Percentiles rank a stretch among this genome's conserved stretches.
Evolutionary conservation across 37 sponge, comb jelly and placozoan species (phyloP).

Genomic region (Oopsacas minuta): DNA sequence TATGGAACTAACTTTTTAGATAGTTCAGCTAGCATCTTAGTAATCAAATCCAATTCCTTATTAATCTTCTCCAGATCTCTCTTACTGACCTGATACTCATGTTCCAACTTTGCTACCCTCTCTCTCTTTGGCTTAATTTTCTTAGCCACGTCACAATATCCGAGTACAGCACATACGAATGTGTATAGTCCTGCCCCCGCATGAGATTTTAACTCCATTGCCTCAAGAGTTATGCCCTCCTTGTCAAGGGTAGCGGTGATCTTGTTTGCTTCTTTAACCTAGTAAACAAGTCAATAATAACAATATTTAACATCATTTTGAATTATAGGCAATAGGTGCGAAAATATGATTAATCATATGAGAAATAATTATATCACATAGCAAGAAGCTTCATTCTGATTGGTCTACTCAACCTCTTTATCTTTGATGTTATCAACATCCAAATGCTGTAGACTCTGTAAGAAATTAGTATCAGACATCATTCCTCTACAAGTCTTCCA

Average conservation of each 20-base stretch:
- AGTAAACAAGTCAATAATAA: background rate
- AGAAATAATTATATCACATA: background rate
- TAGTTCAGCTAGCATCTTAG: slow-evolving; percentile 55
- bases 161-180: slow-evolving; percentile 93
- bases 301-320: background rate
- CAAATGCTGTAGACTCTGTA: slow-evolving; percentile 65
- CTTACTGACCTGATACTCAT: slow-evolving; percentile 83
- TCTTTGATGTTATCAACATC: slow-evolving; percentile 79
- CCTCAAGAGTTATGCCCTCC: slow-evolving; percentile 55
- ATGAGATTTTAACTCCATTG: slow-evolving; percentile 76
- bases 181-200: slow-evolving; percentile 91
- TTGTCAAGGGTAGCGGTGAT: slow-evolving; percentile 39
- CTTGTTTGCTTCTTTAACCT: slow-evolving; percentile 37
- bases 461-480: slow-evolving; percentile 94
- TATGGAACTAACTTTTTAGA: slow-evolving; percentile 35
- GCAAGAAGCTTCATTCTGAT: background rate
- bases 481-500: slow-evolving; percentile 97
- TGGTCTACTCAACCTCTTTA: slow-evolving; percentile 44
- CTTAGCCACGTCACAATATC: slow-evolving; percentile 90
- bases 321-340: background rate
- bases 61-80: slow-evolving; percentile 90
- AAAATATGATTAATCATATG: no score
- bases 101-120: slow-evolving; percentile 85
- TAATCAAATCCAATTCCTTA: slow-evolving; percentile 62
- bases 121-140: slow-evolving; percentile 98